phyloP scores from a whole-genome alignment of 2,888 invertebrate genomes.

The Octonoba sinensis region DNA sequence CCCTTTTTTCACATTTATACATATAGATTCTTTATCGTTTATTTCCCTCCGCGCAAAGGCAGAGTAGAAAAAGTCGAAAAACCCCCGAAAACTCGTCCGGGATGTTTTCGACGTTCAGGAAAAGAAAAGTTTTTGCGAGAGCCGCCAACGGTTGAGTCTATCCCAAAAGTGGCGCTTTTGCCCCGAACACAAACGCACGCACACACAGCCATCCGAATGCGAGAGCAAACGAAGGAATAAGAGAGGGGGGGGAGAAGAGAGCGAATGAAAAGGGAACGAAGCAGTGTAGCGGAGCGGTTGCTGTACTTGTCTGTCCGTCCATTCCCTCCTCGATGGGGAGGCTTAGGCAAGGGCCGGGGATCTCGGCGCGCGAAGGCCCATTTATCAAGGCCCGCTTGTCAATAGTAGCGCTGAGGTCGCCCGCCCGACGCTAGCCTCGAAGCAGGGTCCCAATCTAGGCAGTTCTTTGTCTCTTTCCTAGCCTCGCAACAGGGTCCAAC shows the following conservation, averaged over 20 bases:
- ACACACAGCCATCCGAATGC: slow-evolving; percentile 18
- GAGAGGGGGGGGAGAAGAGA: slow-evolving; percentile 24
- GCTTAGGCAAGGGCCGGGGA: slow-evolving; percentile 38
- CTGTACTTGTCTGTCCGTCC: slow-evolving; percentile 43
- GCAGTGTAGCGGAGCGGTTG: slow-evolving; percentile 58
- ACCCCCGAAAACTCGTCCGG: slow-evolving; percentile 59
- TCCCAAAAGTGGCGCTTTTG: slow-evolving; percentile 51
- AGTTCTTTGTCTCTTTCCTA: slow-evolving; percentile 56
- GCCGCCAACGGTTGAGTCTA: slow-evolving; percentile 27
- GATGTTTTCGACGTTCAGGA: slow-evolving; percentile 55
- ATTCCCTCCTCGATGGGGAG: slow-evolving; percentile 30
- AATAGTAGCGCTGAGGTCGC: slow-evolving; percentile 53
- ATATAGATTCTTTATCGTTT: slow-evolving; percentile 40
- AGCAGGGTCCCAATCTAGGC: slow-evolving; percentile 59
- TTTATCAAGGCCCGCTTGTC: slow-evolving; percentile 62
- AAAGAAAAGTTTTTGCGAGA: slow-evolving; percentile 58
- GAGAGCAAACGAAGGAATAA: slow-evolving; percentile 39
- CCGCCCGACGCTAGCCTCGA: slow-evolving; percentile 57
- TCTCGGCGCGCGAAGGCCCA: slow-evolving; percentile 39
- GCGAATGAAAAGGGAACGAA: slow-evolving; percentile 31
- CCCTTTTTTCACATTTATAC: neutral
- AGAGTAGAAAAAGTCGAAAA: slow-evolving; percentile 55
- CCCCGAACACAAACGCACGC: slow-evolving; percentile 35
- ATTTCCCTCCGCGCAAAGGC: slow-evolving; percentile 34
- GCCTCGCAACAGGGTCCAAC: slow-evolving; percentile 55